Percentiles rank a stretch among this genome's conserved stretches.
These are phyloP conservation scores for Galeruca laticollis DNA, from an alignment of 2,888 invertebrate species.

Conservation along the genomic window DNA sequence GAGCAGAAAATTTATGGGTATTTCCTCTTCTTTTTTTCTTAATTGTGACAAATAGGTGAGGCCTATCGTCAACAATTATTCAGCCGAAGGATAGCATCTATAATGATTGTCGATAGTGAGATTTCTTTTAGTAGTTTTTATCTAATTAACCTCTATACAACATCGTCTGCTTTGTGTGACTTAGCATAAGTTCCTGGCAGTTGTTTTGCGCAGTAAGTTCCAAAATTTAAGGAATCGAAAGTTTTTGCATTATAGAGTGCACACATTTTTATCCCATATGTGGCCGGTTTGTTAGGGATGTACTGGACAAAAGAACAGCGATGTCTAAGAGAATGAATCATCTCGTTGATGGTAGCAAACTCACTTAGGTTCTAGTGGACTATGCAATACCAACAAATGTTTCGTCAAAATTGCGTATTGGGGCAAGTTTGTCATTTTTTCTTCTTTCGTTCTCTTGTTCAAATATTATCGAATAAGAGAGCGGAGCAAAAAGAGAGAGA, in stretches of 20 bases:
- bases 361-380: conserved; percentile 19
- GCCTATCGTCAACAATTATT: conserved; percentile 39
- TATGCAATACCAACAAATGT: too few relatives aligned
- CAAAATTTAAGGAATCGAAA: conserved; percentile 46
- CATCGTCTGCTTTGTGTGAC: conserved; percentile 45
- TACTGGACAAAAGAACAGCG: conserved; percentile 44
- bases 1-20: conserved; percentile 49
- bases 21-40: conserved; percentile 49
- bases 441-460: too few relatives aligned
- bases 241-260: conserved; percentile 44
- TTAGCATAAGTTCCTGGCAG: conserved; percentile 43
- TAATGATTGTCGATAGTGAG: conserved; percentile 49
- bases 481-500: too few relatives aligned
- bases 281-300: conserved; percentile 47
- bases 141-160: conserved; percentile 40
- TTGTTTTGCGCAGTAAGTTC: conserved; percentile 51
- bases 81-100: conserved; percentile 42
- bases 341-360: conserved; percentile 42
- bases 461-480: too few relatives aligned
- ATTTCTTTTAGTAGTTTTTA: conserved; percentile 48
- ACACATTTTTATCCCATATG: conserved; percentile 26
- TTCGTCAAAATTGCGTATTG: too few relatives aligned
- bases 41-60: conserved; percentile 42
- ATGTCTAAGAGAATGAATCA: conserved; percentile 39
- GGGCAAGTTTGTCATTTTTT: too few relatives aligned